Percentiles rank a stretch among this genome's conserved stretches.
These are phyloP conservation scores for Lycorma delicatula DNA, from an alignment of 1,140 invertebrate genomes.

Conservation along the genomic window DNA sequence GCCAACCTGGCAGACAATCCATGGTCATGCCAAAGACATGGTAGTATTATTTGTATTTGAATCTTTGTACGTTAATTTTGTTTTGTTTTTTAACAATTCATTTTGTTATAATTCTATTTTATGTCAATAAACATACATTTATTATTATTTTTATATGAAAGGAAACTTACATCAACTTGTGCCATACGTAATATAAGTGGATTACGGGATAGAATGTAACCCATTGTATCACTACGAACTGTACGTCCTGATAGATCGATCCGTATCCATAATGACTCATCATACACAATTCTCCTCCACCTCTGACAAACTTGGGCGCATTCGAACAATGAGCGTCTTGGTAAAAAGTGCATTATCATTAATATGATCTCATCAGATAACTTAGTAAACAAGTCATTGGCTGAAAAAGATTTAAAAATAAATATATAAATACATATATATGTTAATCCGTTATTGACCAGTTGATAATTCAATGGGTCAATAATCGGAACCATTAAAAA, in stretches of 20 bases:
- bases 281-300: slow-evolving; percentile 63
- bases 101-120: too few species aligned
- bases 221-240: slow-evolving; percentile 54
- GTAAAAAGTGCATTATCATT: slow-evolving; percentile 71
- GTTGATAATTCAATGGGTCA: too few species aligned
- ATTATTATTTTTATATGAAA: neutral
- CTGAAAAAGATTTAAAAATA: too few species aligned
- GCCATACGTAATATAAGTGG: slow-evolving; percentile 65
- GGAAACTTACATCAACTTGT: slow-evolving; percentile 53
- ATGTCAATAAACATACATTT: neutral
- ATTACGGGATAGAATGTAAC: slow-evolving; percentile 59
- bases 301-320: slow-evolving; percentile 57
- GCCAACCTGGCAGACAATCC: too few species aligned
- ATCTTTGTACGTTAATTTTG: neutral
- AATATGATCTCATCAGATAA: slow-evolving; percentile 77
- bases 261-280: slow-evolving; percentile 75
- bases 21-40: too few species aligned
- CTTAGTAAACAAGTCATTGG: slow-evolving; percentile 47
- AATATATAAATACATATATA: too few species aligned
- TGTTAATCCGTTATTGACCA: too few species aligned
- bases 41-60: neutral
- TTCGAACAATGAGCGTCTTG: slow-evolving; percentile 61
- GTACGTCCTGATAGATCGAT: slow-evolving; percentile 66
- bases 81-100: neutral
- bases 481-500: too few species aligned